Evolutionary conservation across 2,797 vertebrate species (phyloP), one percentile per base, ranked within the genome.

Genomic region (Acanthurus tractus): DNA sequence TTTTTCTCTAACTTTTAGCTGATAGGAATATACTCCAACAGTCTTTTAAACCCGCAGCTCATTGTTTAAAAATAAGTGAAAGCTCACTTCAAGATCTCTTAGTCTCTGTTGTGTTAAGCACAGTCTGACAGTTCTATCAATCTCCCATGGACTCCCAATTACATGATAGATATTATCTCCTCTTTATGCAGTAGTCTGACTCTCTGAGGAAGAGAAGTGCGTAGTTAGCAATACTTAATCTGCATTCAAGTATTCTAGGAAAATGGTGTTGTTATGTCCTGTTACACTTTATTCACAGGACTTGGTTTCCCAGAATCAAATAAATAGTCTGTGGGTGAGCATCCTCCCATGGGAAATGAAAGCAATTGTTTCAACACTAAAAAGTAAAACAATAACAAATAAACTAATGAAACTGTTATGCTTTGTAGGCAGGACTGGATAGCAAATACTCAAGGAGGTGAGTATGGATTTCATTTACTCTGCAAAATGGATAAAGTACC

Each of bases 401-500:
- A 59, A 74, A 57, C 20, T 48, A 75, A 64, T 14, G 25, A 45
- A 71, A 45, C 10, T 49, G 1, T 76, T 12, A 82, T 55, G 4
- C 82, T 89, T 85, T 93, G 9, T 89, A 99, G 98, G 93, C 89
- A 52, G 88, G 90, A 85, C 93, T 92, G 52, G 96, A 97, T 84
- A 90, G 84, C 84, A 96, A 90, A 85, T 94, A 77, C 78, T 99
- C 98, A 73, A 98, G 95, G 92, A 98, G 98, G 98, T 99, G 87
- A 83, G 96, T 63, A 66, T 1, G 13, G 18, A 44, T 64, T 72
- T 78, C 1, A 18, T 74, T 62, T 71, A 46, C 8, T 18, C 18
- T 7, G 2, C 3, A 17, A 68, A 15, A 40, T 6, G 49, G 40
- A 29, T 70, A 20, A 34, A 23, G 45, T 13, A 25, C n/a, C 8